A percentile compares a stretch with the other conserved stretches of the same genome.
Conservation (phyloP, 2,888 invertebrate species). For the Ceraclea dissimilis region DNA sequence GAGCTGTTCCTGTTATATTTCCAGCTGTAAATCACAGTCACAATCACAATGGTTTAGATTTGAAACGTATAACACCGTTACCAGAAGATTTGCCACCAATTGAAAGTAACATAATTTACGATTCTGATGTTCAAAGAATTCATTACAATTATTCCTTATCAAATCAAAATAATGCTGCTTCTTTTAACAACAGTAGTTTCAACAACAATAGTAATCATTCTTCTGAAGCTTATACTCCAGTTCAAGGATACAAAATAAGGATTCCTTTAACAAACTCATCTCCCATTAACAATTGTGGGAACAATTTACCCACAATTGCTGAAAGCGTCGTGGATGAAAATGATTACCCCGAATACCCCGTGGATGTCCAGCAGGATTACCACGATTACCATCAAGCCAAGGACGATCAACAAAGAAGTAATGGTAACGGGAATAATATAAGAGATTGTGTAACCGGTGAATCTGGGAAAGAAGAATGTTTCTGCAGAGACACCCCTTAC, state of each 20-base stretch:
- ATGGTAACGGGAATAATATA: slow-evolving; percentile 5
- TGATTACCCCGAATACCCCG: slow-evolving; percentile 24
- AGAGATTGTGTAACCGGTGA: slow-evolving; percentile 8
- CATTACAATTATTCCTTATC: slow-evolving; percentile 14
- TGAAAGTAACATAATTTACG: neutral
- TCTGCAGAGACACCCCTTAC: slow-evolving; percentile 16
- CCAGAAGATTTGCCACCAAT: slow-evolving; percentile 4
- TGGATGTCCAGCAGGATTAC: slow-evolving; percentile 20
- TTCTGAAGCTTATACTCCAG: slow-evolving; percentile 12
- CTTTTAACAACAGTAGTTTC: slow-evolving; percentile 14
- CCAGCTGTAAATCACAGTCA: slow-evolving; percentile 14
- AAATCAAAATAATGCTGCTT: slow-evolving; percentile 11
- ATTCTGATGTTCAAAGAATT: slow-evolving; percentile 5
- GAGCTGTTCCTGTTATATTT: slow-evolving; percentile 6
- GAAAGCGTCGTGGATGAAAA: slow-evolving; percentile 22
- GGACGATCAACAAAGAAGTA: slow-evolving; percentile 1
- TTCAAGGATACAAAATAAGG: slow-evolving; percentile 20
- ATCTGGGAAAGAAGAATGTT: slow-evolving; percentile 6
- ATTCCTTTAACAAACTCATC: slow-evolving; percentile 11
- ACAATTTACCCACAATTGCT: slow-evolving; percentile 23
- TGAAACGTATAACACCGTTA: slow-evolving; percentile 13
- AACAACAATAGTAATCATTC: neutral
- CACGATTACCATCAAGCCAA: slow-evolving; percentile 12
- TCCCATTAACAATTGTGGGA: slow-evolving; percentile 11
- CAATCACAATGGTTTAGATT: slow-evolving; percentile 9